A percentile compares a stretch with the other conserved stretches of the same genome.
Conservation (phyloP, 2,113 vertebrate species). For the Neogobius melanostomus region DNA sequence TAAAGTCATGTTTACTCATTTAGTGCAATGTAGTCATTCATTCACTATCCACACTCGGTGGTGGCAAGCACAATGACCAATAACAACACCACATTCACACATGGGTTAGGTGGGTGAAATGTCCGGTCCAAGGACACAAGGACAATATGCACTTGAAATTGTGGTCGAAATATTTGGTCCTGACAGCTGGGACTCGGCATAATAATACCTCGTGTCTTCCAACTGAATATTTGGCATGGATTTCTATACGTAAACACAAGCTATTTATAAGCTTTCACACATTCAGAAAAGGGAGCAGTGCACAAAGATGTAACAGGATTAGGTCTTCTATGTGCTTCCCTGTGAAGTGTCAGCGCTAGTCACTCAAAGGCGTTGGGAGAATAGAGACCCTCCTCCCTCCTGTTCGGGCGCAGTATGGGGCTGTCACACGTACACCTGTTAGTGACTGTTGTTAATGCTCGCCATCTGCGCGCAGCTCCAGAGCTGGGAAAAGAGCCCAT, state of each 20-base stretch:
- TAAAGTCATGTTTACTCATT: too few relatives aligned
- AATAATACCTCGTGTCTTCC: not conserved
- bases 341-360: not conserved
- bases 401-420: slow-evolving; percentile 7
- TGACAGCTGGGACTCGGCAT: not conserved
- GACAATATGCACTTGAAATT: too few relatives aligned
- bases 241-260: slow-evolving; percentile 24
- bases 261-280: slow-evolving; percentile 22
- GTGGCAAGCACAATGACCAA: too few relatives aligned
- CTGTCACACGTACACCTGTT: slow-evolving; percentile 26
- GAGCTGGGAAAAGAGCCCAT: slow-evolving; percentile 12
- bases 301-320: slow-evolving; percentile 13
- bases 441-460: slow-evolving; percentile 24
- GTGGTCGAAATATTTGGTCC: too few relatives aligned
- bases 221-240: slow-evolving; percentile 30
- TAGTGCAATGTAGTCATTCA: too few relatives aligned
- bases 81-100: too few relatives aligned
- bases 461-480: slow-evolving; percentile 29
- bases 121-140: too few relatives aligned
- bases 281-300: slow-evolving; percentile 16
- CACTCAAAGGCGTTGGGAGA: not conserved
- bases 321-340: not conserved
- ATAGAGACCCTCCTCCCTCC: not conserved
- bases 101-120: too few relatives aligned
- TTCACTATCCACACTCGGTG: too few relatives aligned